Percentiles rank a stretch among this genome's conserved stretches.
Evolutionary conservation across 2,113 vertebrate genomes (phyloP).

Genomic region (Indri indri): DNA sequence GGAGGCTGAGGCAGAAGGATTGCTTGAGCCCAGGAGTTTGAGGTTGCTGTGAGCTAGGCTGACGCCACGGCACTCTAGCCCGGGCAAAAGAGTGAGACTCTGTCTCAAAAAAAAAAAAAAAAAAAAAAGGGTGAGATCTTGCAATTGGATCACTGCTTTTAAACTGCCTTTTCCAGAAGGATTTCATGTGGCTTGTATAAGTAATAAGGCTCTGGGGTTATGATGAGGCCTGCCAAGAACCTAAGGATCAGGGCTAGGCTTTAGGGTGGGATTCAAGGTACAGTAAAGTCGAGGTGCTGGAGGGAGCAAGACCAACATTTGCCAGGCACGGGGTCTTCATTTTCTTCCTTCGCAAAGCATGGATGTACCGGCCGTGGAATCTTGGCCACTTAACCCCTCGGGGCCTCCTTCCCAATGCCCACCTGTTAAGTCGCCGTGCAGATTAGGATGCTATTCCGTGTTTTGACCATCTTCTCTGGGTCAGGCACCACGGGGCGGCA

Average conservation of each 20-base stretch:
- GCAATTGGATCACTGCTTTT: neutral
- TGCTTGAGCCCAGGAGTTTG: no score
- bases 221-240: neutral
- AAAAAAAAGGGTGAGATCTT: no score
- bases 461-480: neutral
- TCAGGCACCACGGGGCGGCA: neutral
- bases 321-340: neutral
- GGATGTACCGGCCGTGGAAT: neutral
- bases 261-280: neutral
- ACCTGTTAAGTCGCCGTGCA: neutral
- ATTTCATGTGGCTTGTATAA: neutral
- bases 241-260: neutral
- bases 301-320: neutral
- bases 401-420: neutral
- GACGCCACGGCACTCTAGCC: no score
- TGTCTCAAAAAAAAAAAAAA: no score
- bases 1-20: no score
- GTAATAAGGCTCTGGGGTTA: neutral
- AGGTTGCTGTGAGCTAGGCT: no score
- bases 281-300: neutral
- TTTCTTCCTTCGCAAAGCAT: neutral
- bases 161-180: constrained; percentile 6
- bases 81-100: no score
- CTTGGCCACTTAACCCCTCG: neutral
- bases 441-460: neutral